Evolutionary conservation across 2,888 invertebrate species (phyloP).

Genomic region (Polyommatus icarus): DNA sequence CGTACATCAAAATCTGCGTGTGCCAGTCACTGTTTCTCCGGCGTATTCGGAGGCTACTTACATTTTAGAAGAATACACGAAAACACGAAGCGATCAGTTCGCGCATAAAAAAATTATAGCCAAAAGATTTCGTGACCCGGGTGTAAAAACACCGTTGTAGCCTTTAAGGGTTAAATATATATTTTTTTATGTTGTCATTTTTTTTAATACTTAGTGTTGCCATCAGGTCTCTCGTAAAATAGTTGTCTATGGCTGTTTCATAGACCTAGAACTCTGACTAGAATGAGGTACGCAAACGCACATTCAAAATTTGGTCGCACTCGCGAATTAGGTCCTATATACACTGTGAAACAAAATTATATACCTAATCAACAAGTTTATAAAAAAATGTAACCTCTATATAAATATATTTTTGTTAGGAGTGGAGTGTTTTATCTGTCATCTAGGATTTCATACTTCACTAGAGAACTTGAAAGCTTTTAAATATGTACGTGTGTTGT

Average conservation of each 20-base stretch:
- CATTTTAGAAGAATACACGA: no score
- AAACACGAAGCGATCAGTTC: no score
- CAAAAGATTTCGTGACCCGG: no score
- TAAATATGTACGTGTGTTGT: constrained; percentile 65
- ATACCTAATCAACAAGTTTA: constrained; percentile 28
- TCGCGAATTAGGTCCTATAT: constrained; percentile 3
- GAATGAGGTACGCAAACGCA: constrained; percentile 9
- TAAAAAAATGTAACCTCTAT: constrained; percentile 34
- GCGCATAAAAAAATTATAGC: no score
- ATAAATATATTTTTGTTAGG: constrained; percentile 70
- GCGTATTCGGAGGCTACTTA: no score
- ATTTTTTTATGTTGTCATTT: no score
- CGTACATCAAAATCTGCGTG: no score
- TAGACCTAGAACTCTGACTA: not conserved
- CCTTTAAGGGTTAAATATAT: no score
- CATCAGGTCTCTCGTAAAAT: constrained; percentile 22
- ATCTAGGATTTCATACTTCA: constrained; percentile 38
- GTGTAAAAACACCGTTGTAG: no score
- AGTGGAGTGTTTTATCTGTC: constrained; percentile 54
- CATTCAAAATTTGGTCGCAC: constrained; percentile 24
- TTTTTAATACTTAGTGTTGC: not conserved
- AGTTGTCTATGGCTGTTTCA: constrained; percentile 23
- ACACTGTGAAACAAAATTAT: constrained; percentile 6
- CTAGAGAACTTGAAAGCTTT: constrained; percentile 56
- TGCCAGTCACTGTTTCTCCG: no score